Evolutionary conservation across 2,113 vertebrate genomes (phyloP), one percentile per base, ranked within the genome.

Genomic region (Vidua chalybeata): DNA sequence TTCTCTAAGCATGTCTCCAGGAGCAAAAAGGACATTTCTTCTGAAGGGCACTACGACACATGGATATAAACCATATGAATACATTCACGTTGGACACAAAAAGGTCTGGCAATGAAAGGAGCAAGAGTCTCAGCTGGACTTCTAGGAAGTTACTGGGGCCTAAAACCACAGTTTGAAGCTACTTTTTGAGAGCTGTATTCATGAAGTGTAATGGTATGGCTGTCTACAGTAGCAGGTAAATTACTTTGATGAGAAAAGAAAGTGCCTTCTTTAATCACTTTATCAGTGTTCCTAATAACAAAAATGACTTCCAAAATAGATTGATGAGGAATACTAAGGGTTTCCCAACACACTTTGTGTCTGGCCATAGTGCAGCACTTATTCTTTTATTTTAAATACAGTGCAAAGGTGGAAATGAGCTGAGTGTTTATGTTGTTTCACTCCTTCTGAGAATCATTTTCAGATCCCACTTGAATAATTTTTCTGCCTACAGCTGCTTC

Each of bases 401-500:
- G 28, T 15, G 13, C 62, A 71, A 87, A 86, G 5, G 31, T 92
- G 56, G 41, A 84, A 91, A 79, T 35, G 9, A 89, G 11, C 30
- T 80, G 52, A 80, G 51, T 27, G 43, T 28, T 93, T 5, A 0
- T 54, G 52, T 79, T 92, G 64, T 83, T 92, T 93, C 67, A 45
- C 23, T 90, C 45, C 22, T 75, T 88, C 59, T 80, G 72, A 75
- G 68, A 23, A 76, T 69, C 13, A 14, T 64, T 84, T 93, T 72
- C 79, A 92, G 68, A 92, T 94, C 79, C 48, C 69, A 52, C n/a
- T 89, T 82, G 41, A 75, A 76, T 73, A 1, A 43, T 82, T 95
- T 92, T 90, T 87, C 81, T 82, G 43, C 81, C 45, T 91, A 46
- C 78, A 91, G 81, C 49, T 91, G 49, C 73, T 94, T 94, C 37